These are phyloP conservation scores for Parauchenoglanis ngamensis DNA, from an alignment of 2,797 vertebrate genomes.

Conservation along the genomic window DNA sequence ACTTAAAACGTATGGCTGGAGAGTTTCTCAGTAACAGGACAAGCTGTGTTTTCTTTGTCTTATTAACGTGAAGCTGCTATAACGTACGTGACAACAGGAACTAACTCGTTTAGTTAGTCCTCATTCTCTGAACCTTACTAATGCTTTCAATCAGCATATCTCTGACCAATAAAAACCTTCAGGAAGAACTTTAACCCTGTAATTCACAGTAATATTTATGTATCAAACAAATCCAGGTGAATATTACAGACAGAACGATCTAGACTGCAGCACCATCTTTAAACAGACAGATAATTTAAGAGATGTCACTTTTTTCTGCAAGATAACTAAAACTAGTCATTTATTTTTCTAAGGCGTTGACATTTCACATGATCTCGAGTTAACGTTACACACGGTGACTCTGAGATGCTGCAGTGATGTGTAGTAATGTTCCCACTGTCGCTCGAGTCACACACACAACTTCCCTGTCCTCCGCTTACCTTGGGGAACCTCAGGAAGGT, in stretches of 20 bases:
- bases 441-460: background rate
- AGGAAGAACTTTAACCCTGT: background rate
- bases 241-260: background rate
- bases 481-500: slow-evolving; percentile 39
- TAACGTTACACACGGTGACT: background rate
- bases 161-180: background rate
- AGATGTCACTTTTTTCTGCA: background rate
- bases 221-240: background rate
- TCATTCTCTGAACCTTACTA: background rate
- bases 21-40: background rate
- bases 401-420: background rate
- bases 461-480: slow-evolving; percentile 50
- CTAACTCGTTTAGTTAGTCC: too few relatives aligned
- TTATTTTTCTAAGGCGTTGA: background rate
- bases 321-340: background rate
- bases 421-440: slow-evolving; percentile 28
- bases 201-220: background rate
- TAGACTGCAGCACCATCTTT: background rate
- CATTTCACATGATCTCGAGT: background rate
- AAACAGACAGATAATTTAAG: background rate
- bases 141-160: background rate
- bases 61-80: background rate
- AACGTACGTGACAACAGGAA: background rate
- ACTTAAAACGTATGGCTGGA: background rate
- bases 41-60: background rate